Conservation (phyloP, 1,140 invertebrate species). For the Tribolium madens region DNA sequence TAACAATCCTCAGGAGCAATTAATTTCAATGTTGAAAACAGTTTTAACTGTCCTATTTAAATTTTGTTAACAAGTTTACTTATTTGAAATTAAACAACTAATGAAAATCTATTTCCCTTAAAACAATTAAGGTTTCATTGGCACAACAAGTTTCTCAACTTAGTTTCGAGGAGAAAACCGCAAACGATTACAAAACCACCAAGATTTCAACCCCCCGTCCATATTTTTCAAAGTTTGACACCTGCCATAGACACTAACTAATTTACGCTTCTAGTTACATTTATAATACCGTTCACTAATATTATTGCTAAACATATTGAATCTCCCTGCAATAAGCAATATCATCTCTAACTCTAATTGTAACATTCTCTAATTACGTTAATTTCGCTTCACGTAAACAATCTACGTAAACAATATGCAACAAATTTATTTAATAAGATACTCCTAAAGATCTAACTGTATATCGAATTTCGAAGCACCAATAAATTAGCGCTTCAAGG, state of each 20-base stretch:
- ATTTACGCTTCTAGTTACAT: not conserved
- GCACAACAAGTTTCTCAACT: not conserved
- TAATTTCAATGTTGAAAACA: slow-evolving; percentile 26
- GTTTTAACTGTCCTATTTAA: slow-evolving; percentile 33
- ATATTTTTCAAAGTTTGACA: not conserved
- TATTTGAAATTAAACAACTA: slow-evolving; percentile 10
- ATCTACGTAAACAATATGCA: not conserved
- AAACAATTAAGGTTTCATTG: slow-evolving; percentile 15
- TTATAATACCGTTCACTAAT: not conserved
- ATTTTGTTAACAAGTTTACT: slow-evolving; percentile 34
- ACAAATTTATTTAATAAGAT: slow-evolving; percentile 24
- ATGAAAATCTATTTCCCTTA: slow-evolving; percentile 31
- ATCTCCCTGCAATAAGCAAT: not conserved
- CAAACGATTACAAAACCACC: not conserved
- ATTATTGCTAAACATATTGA: not conserved
- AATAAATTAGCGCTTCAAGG: slow-evolving; percentile 15
- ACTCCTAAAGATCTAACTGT: not conserved
- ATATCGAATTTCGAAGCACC: slow-evolving; percentile 26
- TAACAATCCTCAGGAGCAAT: slow-evolving; percentile 23
- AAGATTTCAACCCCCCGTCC: not conserved
- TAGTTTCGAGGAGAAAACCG: not conserved
- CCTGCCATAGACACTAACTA: not conserved
- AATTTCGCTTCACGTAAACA: not conserved
- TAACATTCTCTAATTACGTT: slow-evolving; percentile 17
- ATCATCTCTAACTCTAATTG: slow-evolving; percentile 14